These are phyloP conservation scores for Rhingia campestris DNA, from an alignment of 2,888 invertebrate genomes.

Conservation along the genomic window DNA sequence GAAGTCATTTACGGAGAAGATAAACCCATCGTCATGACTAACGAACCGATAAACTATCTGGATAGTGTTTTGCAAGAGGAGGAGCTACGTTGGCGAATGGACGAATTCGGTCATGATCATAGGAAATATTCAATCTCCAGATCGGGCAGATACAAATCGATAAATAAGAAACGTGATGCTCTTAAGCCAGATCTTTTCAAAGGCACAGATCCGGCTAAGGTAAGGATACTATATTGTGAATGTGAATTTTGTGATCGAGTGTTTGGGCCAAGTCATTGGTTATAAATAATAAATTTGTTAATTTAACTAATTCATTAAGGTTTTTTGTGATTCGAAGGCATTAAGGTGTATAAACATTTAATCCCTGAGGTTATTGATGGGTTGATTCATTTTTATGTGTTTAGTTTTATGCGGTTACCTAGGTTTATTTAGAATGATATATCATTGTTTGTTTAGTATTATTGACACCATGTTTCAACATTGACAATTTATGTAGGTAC, in stretches of 20 bases:
- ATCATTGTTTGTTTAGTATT: neutral
- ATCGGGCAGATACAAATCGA: conserved; percentile 85
- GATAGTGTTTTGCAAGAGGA: conserved; percentile 81
- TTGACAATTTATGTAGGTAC: too few species aligned
- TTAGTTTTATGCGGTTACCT: neutral
- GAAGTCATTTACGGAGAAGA: conserved; percentile 14
- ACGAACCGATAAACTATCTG: conserved; percentile 80
- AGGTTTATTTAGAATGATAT: neutral
- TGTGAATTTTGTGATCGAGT: neutral
- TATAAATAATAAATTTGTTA: conserved; percentile 43
- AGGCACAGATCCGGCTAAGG: conserved; percentile 61
- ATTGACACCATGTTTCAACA: neutral
- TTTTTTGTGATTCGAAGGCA: conserved; percentile 13
- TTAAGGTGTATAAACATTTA: neutral
- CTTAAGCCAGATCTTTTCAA: conserved; percentile 84
- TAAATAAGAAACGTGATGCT: conserved; percentile 84
- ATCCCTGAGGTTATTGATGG: conserved; percentile 40
- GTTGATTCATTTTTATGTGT: conserved; percentile 33
- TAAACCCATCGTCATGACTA: conserved; percentile 74
- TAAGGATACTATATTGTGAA: conserved; percentile 34
- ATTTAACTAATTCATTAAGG: conserved; percentile 38
- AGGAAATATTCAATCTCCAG: conserved; percentile 85
- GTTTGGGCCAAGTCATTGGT: conserved; percentile 17
- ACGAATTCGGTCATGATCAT: conserved; percentile 81
- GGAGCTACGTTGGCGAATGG: conserved; percentile 78